These are phyloP conservation scores for Greenwoodochromis staneri DNA, from an alignment of 2,113 vertebrate species.

Conservation along the genomic window DNA sequence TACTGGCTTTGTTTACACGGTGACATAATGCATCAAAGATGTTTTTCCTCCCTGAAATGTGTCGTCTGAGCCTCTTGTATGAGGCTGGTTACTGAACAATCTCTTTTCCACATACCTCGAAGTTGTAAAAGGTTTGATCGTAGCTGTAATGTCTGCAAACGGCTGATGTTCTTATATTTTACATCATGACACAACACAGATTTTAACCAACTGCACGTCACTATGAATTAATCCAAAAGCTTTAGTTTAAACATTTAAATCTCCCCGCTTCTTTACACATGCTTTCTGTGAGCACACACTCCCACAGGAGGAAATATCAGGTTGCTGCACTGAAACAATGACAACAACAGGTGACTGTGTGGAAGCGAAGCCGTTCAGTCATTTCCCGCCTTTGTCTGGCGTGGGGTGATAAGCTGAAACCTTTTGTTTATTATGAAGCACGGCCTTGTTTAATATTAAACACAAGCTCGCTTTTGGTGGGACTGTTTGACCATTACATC, in stretches of 20 bases:
- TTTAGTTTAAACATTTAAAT: not conserved
- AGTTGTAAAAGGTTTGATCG: not conserved
- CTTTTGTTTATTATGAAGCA: not conserved
- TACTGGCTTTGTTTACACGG: constrained; percentile 20
- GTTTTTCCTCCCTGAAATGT: not conserved
- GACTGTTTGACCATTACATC: not conserved
- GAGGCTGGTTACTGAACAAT: not conserved
- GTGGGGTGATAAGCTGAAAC: not conserved
- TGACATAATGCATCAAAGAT: constrained; percentile 13
- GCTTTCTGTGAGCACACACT: not conserved
- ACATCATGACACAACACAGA: not conserved
- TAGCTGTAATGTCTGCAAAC: not conserved
- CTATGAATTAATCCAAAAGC: not conserved
- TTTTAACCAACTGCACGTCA: not conserved
- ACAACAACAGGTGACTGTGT: constrained; percentile 18
- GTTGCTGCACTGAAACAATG: constrained; percentile 35
- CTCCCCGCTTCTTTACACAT: not conserved
- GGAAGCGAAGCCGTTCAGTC: not conserved
- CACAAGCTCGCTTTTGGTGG: not conserved
- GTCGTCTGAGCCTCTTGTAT: not conserved
- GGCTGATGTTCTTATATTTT: not conserved
- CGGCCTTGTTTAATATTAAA: not conserved
- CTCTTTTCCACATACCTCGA: not conserved
- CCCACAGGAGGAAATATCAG: constrained; percentile 37
- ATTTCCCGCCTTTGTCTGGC: constrained; percentile 13